Percentiles rank a stretch among this genome's conserved stretches.
phyloP scores from a whole-genome alignment of 1,140 invertebrate species.

The Choristoneura fumiferana region DNA sequence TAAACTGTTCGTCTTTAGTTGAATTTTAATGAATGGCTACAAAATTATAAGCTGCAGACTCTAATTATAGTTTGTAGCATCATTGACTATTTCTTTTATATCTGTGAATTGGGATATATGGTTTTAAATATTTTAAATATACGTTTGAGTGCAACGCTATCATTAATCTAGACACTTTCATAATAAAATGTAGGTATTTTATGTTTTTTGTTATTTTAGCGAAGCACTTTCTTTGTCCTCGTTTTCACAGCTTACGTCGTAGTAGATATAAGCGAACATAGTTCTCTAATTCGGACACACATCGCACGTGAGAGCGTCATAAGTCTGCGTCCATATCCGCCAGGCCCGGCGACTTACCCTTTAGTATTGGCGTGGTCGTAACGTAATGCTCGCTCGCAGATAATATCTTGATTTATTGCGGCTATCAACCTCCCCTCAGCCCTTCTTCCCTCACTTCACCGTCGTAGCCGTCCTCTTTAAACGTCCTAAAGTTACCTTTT shows the following conservation, averaged over 20 bases:
- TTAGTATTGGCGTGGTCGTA: constrained; percentile 44
- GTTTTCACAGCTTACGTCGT: too few relatives aligned
- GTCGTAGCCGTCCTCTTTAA: constrained; percentile 18
- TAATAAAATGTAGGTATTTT: constrained; percentile 15
- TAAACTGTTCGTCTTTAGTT: constrained; percentile 69
- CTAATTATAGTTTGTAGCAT: constrained; percentile 59
- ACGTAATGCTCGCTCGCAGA: constrained; percentile 53
- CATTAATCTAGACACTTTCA: constrained; percentile 7
- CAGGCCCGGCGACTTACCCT: constrained; percentile 44
- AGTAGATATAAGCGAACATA: too few relatives aligned
- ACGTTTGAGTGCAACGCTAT: constrained; percentile 13
- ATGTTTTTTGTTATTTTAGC: too few relatives aligned
- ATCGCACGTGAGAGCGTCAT: neutral
- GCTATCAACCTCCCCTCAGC: constrained; percentile 49
- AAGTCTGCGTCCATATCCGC: constrained; percentile 23
- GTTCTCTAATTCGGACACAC: neutral
- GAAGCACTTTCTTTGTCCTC: too few relatives aligned
- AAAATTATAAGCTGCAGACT: constrained; percentile 63
- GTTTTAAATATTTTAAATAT: constrained; percentile 15
- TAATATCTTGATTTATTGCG: constrained; percentile 72
- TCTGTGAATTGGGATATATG: constrained; percentile 17
- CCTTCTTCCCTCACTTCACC: constrained; percentile 24
- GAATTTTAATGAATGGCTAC: constrained; percentile 73
- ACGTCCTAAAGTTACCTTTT: constrained; percentile 30
- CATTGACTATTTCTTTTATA: constrained; percentile 69